phyloP scores from a whole-genome alignment of 2,113 vertebrate species.

The Camelus bactrianus region DNA sequence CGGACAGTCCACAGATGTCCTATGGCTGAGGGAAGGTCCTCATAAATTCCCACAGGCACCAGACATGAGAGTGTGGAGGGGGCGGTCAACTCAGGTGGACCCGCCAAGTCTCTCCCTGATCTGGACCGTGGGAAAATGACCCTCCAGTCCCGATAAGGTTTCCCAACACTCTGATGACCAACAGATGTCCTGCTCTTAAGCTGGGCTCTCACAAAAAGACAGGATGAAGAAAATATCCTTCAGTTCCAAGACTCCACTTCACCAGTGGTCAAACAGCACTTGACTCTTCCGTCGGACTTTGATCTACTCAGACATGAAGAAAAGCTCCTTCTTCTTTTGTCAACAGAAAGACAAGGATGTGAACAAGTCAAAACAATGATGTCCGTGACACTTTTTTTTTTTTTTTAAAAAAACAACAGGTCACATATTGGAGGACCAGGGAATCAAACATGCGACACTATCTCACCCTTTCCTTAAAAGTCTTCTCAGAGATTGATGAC shows the following conservation, averaged over 20 bases:
- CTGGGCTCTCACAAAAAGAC: background rate
- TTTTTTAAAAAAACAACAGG: background rate
- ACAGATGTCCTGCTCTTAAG: background rate
- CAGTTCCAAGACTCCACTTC: background rate
- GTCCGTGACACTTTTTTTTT: background rate
- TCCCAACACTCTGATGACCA: background rate
- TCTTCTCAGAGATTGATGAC: constrained; percentile 63
- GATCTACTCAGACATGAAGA: constrained; percentile 12
- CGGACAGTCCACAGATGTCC: background rate
- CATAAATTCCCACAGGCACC: background rate
- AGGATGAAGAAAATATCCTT: background rate
- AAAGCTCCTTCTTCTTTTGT: background rate
- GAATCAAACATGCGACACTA: background rate
- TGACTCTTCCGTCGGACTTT: background rate
- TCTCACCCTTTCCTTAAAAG: constrained; percentile 56
- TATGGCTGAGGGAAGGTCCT: background rate
- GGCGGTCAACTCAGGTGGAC: background rate
- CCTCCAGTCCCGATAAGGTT: background rate
- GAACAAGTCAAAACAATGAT: background rate
- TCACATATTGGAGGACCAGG: background rate
- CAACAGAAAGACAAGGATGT: background rate
- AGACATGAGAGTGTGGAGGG: background rate
- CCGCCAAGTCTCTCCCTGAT: background rate
- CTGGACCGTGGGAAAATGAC: background rate
- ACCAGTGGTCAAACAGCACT: background rate